Evolutionary conservation across 2,797 vertebrate genomes (phyloP).

Genomic region (Remorina albescens): DNA sequence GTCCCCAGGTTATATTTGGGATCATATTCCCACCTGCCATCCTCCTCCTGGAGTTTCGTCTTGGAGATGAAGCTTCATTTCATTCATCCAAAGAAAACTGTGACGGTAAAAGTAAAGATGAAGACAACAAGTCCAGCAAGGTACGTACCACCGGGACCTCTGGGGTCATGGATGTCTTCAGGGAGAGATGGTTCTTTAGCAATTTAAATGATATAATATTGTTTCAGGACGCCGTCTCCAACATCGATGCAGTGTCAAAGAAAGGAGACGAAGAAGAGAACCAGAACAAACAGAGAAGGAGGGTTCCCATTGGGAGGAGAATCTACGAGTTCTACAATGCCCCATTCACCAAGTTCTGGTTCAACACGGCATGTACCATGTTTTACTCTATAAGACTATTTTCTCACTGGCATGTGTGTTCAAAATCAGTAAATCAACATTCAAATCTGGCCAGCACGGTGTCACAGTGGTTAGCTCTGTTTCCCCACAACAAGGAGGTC

Average conservation of each 20-base stretch:
- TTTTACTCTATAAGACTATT: background rate
- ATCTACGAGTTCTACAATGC: slow-evolving; percentile 98
- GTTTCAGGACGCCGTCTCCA: slow-evolving; percentile 85
- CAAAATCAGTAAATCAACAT: too few relatives aligned
- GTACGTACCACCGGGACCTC: slow-evolving; percentile 12
- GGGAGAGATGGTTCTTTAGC: background rate
- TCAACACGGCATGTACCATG: slow-evolving; percentile 90
- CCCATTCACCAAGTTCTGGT: slow-evolving; percentile 99
- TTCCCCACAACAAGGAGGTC: too few relatives aligned
- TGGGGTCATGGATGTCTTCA: fast-evolving
- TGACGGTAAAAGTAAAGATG: slow-evolving; percentile 87
- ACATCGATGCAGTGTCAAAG: slow-evolving; percentile 86
- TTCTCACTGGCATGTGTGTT: background rate
- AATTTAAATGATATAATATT: fast-evolving
- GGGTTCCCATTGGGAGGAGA: slow-evolving; percentile 90
- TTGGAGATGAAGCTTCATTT: slow-evolving; percentile 89
- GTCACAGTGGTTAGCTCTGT: too few relatives aligned
- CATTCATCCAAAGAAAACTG: slow-evolving; percentile 87
- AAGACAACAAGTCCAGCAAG: slow-evolving; percentile 87
- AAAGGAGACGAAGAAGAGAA: slow-evolving; percentile 94
- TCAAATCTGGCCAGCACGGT: too few relatives aligned
- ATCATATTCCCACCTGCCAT: slow-evolving; percentile 94
- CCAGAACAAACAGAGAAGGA: slow-evolving; percentile 85
- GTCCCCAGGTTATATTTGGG: slow-evolving; percentile 91
- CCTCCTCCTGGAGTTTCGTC: slow-evolving; percentile 92